Evolutionary conservation across 2,888 invertebrate genomes (phyloP).

Genomic region (Troides oblongomaculatus): DNA sequence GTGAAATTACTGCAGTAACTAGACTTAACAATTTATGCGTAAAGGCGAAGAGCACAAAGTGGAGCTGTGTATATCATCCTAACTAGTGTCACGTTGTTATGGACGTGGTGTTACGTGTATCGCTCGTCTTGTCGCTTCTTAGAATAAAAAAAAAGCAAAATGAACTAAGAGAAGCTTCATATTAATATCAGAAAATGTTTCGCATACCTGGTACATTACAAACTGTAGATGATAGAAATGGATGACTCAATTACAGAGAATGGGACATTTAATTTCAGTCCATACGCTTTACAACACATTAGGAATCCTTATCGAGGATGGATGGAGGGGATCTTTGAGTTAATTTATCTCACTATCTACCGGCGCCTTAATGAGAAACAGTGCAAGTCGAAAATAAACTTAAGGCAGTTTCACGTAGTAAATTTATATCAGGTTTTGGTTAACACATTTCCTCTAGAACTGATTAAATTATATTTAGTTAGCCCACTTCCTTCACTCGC

Average conservation of each 20-base stretch:
- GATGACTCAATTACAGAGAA: background rate
- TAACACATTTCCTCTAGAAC: conserved; percentile 55
- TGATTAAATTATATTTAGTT: conserved; percentile 44
- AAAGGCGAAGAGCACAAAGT: no score
- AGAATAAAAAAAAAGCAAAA: no score
- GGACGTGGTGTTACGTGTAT: no score
- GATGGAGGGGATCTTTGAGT: background rate
- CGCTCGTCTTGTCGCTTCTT: no score
- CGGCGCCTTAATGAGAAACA: conserved; percentile 10
- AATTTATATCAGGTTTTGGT: conserved; percentile 57
- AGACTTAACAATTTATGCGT: no score
- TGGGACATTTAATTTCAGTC: background rate
- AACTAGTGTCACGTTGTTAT: no score
- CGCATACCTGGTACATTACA: background rate
- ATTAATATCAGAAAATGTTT: background rate
- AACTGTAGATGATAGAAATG: background rate
- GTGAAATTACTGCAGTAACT: no score
- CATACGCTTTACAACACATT: background rate
- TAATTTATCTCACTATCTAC: conserved; percentile 4
- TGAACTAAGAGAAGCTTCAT: background rate
- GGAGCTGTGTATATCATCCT: no score
- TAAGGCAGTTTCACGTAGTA: conserved; percentile 20
- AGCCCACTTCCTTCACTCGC: conserved; percentile 46
- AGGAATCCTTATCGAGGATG: conserved; percentile 1
- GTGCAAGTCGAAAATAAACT: conserved; percentile 22